These are phyloP conservation scores for Falcunculus frontatus DNA, from an alignment of 2,113 vertebrate species.

Conservation along the genomic window DNA sequence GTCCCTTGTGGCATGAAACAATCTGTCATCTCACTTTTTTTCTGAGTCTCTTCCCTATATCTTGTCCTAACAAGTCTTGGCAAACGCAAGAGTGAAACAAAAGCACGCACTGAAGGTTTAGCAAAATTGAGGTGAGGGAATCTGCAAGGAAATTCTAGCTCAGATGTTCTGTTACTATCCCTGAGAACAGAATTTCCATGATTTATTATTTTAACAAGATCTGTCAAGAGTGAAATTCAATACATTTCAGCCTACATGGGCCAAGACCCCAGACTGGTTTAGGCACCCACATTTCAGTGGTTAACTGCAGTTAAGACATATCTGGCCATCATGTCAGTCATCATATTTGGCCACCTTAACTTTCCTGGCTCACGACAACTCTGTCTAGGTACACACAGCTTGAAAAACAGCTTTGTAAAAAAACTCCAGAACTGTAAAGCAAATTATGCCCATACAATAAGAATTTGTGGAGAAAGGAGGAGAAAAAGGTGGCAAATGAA, in stretches of 20 bases:
- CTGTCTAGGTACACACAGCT: not conserved
- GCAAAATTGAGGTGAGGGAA: not conserved
- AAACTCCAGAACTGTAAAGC: not conserved
- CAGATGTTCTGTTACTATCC: not conserved
- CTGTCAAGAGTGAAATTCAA: not conserved
- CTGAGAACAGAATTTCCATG: not conserved
- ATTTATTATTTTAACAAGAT: not conserved
- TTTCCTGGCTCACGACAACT: not conserved
- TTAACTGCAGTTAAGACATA: not conserved
- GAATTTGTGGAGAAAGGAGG: not conserved
- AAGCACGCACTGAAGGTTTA: not conserved
- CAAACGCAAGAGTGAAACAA: constrained; percentile 18
- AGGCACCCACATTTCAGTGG: not conserved
- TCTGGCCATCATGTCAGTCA: not conserved
- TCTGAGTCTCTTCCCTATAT: not conserved
- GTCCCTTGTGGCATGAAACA: constrained; percentile 20
- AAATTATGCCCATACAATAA: not conserved
- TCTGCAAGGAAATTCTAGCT: not conserved
- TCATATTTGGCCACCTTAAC: not conserved
- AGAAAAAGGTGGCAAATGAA: not conserved
- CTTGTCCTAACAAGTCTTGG: constrained; percentile 16
- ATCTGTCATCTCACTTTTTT: constrained; percentile 58
- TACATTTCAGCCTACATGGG: not conserved
- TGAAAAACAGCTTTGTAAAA: not conserved
- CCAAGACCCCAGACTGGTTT: not conserved